Evolutionary conservation across 2,797 vertebrate species (phyloP).

Genomic region (Sebastes dallii): DNA sequence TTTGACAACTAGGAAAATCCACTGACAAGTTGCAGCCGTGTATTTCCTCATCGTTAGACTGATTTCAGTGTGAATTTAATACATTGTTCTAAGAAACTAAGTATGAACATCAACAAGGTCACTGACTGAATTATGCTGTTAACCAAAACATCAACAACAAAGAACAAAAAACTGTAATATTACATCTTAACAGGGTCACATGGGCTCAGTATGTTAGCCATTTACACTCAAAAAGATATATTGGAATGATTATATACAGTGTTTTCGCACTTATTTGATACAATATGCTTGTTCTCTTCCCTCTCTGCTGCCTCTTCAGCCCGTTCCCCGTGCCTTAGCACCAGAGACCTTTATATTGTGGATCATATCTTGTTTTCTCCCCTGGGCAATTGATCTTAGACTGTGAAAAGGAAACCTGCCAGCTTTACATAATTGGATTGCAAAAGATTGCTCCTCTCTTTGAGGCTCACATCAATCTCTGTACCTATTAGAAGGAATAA

Average conservation of each 20-base stretch:
- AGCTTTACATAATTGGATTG: slow-evolving; percentile 79
- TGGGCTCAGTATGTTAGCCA: neutral
- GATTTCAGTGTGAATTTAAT: no score
- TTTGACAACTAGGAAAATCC: slow-evolving; percentile 18
- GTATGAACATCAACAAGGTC: neutral
- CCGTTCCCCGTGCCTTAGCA: neutral
- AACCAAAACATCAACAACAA: neutral
- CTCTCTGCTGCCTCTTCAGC: neutral
- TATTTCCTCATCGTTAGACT: neutral
- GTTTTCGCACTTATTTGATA: neutral
- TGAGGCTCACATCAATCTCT: slow-evolving; percentile 66
- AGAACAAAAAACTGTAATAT: neutral
- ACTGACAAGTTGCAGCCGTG: neutral
- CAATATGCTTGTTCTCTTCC: slow-evolving; percentile 3
- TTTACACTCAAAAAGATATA: slow-evolving; percentile 3
- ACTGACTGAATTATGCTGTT: neutral
- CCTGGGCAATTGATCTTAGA: slow-evolving; percentile 62
- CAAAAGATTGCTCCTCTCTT: slow-evolving; percentile 73
- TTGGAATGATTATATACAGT: neutral
- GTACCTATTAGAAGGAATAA: slow-evolving; percentile 71
- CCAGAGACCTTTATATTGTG: slow-evolving; percentile 32
- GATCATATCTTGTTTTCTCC: slow-evolving; percentile 59
- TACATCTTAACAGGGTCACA: neutral
- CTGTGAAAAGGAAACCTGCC: slow-evolving; percentile 67
- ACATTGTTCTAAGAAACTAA: neutral